Evolutionary conservation across 2,888 invertebrate species (phyloP), one percentile per base, ranked within the genome.

Genomic region (Pegoplata infirma): DNA sequence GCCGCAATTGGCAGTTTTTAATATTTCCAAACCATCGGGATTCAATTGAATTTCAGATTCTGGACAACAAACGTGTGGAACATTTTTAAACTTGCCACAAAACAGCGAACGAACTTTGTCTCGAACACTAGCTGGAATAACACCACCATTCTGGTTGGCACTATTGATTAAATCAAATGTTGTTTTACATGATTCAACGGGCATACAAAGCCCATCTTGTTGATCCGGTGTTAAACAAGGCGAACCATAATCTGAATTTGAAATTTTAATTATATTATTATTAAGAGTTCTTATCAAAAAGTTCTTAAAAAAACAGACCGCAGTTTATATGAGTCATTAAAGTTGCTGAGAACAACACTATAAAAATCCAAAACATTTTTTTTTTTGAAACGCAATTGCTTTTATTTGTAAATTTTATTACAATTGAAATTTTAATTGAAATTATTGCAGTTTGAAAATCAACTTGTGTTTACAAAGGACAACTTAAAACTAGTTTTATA

Each of bases 1-100:
- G 0, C 94, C 94, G 84, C 94, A 95, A 4, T 63, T 73, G n/a
- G 81, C 63, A 2, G 81, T 74, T 56, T 82, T 67, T 0, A 86
- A 81, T 23, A 84, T 55, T 7, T 63, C 56, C 10, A 85, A 10
- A 1, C 87, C 87, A 4, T 83, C 81, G 63, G 81, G 82, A 46
- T 86, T 87, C 61, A 86, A 82, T 66, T 85, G 84, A 5, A 86
- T 81, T 25, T 87, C 80, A 2, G 49, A 25, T 3, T 44, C 10
- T 2, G 81, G 69, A 44, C 86, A 86, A 80, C 86, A 86, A 47
- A 86, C 83, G 67, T 86, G 83, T 2, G 82, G 82, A 83, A 32
- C 56, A 63, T 47, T 44, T n/a, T 56, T 40, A 58, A 56, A 72
- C 5, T 5, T 58, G 3, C 76, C 76, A 44, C 76, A 77, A 56